Base-by-base conservation (phyloP, 2,797 vertebrate genomes). In the Cygnus olor region DNA sequence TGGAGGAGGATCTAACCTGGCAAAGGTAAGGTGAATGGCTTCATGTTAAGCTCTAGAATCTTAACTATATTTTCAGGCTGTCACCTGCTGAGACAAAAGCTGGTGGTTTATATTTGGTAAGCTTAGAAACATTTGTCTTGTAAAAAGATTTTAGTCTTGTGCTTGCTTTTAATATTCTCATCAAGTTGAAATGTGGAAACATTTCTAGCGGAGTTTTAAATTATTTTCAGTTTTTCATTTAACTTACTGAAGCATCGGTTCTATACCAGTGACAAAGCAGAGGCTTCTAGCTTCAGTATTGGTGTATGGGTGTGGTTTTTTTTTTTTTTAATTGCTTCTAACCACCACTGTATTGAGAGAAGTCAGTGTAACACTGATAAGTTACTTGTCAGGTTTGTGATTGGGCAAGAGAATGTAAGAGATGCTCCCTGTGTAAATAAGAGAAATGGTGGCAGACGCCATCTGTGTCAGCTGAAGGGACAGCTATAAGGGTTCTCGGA, bases 1-100 rank as follows among this genome's bases (percentile, higher is more conserved):
- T 99, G 44, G 99, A 99, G 97, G 99, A 99, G 95, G 99, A 99
- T 95, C 97, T 99, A 73, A 98, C 99, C 72, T 99, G 99, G 99
- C 99, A 99, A 97, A 99, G 99, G 99, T 99, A 98, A 79, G 53
- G 58, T 45, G 18, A 54, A 6, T 60, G 61, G 7, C 30, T 73
- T 66, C 22, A 1, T 60, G 44, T 32, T 73, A 30, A 83, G 30
- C 56, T 85, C 17, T 27, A 32, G 24, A 47, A 24, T 83, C 65
- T 80, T 80, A 36, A 1, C 24, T 68, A 10, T 80, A 5, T 80
- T 80, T 22, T 69, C 69, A 89, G 71, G 19, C 45, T 91, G 44
- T 70, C 3, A 10, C 6, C 11, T 90, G 24, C 25, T 20, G 71
- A 69, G 56, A 32, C n/a, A 76, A 78, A 92, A 69, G 11, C 56